A percentile compares a stretch with the other conserved stretches of the same genome.
Conservation (phyloP, 2,113 vertebrate species). For the Nibea albiflora region DNA sequence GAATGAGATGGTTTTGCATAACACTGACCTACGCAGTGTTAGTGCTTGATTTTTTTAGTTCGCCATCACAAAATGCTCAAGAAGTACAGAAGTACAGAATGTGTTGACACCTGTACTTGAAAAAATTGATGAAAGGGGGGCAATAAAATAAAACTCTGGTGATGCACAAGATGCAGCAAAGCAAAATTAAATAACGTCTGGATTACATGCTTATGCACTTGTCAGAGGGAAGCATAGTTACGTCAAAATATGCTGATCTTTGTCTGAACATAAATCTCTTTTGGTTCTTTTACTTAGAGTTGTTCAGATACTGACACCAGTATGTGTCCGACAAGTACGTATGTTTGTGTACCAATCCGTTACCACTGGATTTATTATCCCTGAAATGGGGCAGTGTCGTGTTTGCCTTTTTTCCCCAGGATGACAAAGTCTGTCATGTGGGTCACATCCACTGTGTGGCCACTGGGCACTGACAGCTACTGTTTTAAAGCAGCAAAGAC, state of each 20-base stretch:
- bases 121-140: neutral
- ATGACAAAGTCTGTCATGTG: too few relatives aligned
- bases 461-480: too few relatives aligned
- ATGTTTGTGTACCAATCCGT: too few relatives aligned
- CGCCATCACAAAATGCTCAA: conserved; percentile 1
- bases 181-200: neutral
- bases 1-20: conserved; percentile 4
- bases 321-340: too few relatives aligned
- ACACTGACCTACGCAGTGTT: conserved; percentile 15
- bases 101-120: conserved; percentile 4
- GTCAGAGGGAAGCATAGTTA: neutral
- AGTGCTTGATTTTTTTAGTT: neutral
- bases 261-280: neutral
- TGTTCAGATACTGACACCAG: too few relatives aligned
- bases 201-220: neutral
- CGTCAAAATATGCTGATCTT: neutral
- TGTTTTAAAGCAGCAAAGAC: too few relatives aligned
- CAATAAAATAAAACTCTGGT: neutral
- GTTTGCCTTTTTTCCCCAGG: too few relatives aligned
- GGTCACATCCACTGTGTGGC: too few relatives aligned
- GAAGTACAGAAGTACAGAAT: neutral
- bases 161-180: neutral
- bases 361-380: too few relatives aligned
- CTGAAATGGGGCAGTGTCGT: too few relatives aligned
- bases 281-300: neutral